phyloP scores from a whole-genome alignment of 2,113 vertebrate genomes.

The Microtus montanus region DNA sequence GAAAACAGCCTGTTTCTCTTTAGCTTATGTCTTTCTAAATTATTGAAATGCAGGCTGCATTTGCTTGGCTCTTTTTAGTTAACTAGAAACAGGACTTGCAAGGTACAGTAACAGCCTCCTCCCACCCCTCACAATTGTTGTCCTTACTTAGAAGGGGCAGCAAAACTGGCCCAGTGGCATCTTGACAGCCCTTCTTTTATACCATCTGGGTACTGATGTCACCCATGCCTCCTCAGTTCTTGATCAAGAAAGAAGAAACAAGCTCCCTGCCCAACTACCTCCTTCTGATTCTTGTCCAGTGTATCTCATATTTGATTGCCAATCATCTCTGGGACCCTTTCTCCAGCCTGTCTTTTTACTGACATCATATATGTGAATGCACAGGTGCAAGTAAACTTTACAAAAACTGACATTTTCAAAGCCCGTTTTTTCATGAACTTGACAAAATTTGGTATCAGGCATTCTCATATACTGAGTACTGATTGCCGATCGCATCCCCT shows the following conservation, averaged over 20 bases:
- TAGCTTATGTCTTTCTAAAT: conserved; percentile 18
- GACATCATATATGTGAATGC: background rate
- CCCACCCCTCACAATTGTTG: too few relatives aligned
- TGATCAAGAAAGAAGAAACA: background rate
- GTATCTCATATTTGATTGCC: background rate
- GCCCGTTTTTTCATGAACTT: background rate
- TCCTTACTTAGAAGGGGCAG: background rate
- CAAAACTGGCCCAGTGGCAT: background rate
- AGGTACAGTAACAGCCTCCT: background rate
- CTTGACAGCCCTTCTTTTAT: background rate
- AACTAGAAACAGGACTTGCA: background rate
- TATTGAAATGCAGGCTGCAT: background rate
- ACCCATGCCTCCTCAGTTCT: background rate
- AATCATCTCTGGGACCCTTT: background rate
- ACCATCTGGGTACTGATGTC: too few relatives aligned
- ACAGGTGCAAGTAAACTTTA: background rate
- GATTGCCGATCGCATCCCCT: background rate
- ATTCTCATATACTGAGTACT: background rate
- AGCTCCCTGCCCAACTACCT: background rate
- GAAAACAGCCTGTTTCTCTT: background rate
- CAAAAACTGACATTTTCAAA: background rate
- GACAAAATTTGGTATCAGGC: background rate
- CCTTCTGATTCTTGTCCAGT: background rate
- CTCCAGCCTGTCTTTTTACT: background rate
- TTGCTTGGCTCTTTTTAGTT: background rate